A percentile compares a stretch with the other conserved stretches of the same genome.
phyloP scores from a whole-genome alignment of 2,797 vertebrate species.

The Siniperca undulata region DNA sequence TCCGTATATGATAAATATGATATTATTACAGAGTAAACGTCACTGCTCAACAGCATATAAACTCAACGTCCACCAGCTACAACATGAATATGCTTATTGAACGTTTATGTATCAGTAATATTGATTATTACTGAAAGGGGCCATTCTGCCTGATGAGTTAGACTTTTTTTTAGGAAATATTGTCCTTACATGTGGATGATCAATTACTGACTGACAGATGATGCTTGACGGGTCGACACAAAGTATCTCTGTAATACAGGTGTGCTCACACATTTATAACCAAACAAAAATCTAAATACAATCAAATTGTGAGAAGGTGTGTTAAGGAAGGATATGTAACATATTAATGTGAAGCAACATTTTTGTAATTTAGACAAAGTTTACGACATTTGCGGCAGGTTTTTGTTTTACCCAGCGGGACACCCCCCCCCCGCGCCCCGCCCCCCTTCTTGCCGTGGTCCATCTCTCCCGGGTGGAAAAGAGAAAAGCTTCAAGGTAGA shows the following conservation, averaged over 20 bases:
- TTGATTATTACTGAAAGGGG: not conserved
- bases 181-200: too few species aligned
- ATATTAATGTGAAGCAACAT: too few species aligned
- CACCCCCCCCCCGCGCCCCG: accelerated
- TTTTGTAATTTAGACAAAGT: not conserved
- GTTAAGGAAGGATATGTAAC: too few species aligned
- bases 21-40: not conserved
- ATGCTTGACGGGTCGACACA: not conserved
- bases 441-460: not conserved
- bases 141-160: not conserved
- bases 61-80: not conserved
- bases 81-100: not conserved
- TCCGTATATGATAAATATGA: not conserved
- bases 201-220: not conserved
- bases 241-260: not conserved
- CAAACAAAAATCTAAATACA: not conserved
- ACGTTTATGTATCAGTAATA: not conserved
- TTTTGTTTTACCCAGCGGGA: not conserved
- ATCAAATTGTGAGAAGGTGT: not conserved
- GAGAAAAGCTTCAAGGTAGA: not conserved
- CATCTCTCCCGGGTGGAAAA: not conserved
- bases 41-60: not conserved
- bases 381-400: not conserved
- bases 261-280: not conserved
- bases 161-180: too few species aligned